Base-by-base conservation (phyloP, 2,888 invertebrate genomes). In the Venustoraphidia nigricollis region DNA sequence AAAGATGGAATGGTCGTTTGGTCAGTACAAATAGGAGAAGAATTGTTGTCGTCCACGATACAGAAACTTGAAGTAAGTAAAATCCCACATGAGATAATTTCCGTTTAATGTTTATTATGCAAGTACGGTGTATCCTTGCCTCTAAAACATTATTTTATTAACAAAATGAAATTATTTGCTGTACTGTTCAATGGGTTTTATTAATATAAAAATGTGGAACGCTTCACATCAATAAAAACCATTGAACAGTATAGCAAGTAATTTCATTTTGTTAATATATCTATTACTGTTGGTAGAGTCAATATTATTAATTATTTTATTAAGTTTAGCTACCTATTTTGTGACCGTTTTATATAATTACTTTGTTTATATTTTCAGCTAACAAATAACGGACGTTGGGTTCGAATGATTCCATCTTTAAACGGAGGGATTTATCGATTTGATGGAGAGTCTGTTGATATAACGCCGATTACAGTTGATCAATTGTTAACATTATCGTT, bases 391-490 rank as follows among this genome's bases (percentile, higher is more conserved):
- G 92, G 90, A 2, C 83, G 89, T 63, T 84, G 82, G 77, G 80
- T 91, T 13, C 77, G 90, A 44, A 76, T 96, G 61, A 92, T 97
- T 59, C 97, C 96, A 2, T 93, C 96, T 0, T 70, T 97, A 9
- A 86, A 83, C 59, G 97, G 97, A 2, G 81, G 83, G 3, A 72
- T 97, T 44, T 97, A 93, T 69, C 88, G 89, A 64, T 86, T 93
- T 64, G 89, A 93, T 65, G 93, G 91, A 0, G 83, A 86, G 51
- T 82, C 79, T 52, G 78, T 96, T 44, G 89, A 94, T 66, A 82
- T 89, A 0, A 71, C 92, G 52, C 93, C 94, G 0, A 78, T 96
- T 53, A 81, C 84, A 40, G 86, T 90, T 0, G 93, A 94, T 48
- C 79, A 83, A 55, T 72, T 97, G 27, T 71, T 96, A 5, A 84